A percentile compares a stretch with the other conserved stretches of the same genome.
phyloP scores from a whole-genome alignment of 2,797 vertebrate species.

The Dromococcyx pavoninus region DNA sequence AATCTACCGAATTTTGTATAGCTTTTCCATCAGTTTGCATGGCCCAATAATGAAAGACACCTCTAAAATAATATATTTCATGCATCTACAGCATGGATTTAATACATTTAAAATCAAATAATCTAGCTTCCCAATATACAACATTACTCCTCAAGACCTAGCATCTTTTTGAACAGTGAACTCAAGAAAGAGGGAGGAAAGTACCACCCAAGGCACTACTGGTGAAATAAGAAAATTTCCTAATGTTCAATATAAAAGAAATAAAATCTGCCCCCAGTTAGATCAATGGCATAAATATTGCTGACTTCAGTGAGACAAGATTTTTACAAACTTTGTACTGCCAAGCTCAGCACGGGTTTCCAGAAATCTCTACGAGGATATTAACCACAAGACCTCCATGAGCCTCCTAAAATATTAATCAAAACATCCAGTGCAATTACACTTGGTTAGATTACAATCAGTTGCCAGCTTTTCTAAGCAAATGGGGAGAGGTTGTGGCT shows the following conservation, averaged over 20 bases:
- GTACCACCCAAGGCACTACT: not conserved
- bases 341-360: slow-evolving; percentile 24
- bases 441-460: not conserved
- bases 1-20: not conserved
- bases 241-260: not conserved
- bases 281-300: slow-evolving; percentile 26
- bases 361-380: not conserved
- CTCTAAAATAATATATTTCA: not conserved
- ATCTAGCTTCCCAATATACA: not conserved
- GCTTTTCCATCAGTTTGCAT: not conserved
- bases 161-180: not conserved
- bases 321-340: not conserved
- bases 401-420: not conserved
- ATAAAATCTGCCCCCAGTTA: not conserved
- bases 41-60: not conserved
- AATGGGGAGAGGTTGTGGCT: not conserved
- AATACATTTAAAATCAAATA: not conserved
- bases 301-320: slow-evolving; percentile 27
- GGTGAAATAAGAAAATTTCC: not conserved
- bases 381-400: not conserved
- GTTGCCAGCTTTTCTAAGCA: not conserved
- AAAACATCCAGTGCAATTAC: not conserved
- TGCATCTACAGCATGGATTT: not conserved
- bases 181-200: not conserved
- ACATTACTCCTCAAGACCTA: not conserved